Evolutionary conservation across 2,113 vertebrate genomes (phyloP).

Genomic region (Pseudorectes ferrugineus): DNA sequence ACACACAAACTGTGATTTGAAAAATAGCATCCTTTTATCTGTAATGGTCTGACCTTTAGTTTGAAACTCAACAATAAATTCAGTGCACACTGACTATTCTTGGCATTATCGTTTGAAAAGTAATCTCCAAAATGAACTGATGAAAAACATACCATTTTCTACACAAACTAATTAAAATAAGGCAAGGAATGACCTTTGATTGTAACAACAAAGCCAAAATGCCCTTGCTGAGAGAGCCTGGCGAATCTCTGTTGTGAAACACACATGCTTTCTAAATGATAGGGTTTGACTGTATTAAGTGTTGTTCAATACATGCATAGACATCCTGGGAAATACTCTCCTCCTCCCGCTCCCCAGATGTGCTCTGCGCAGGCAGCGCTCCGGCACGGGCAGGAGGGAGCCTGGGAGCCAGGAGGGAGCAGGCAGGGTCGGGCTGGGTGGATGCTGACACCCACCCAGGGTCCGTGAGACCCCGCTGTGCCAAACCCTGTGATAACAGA

Average conservation of each 20-base stretch:
- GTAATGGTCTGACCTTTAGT: slow-evolving; percentile 80
- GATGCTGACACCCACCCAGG: neutral
- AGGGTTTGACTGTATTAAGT: slow-evolving; percentile 42
- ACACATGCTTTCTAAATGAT: slow-evolving; percentile 48
- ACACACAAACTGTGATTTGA: slow-evolving; percentile 73
- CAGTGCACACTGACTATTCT: slow-evolving; percentile 74
- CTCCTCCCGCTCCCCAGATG: neutral
- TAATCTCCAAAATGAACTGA: slow-evolving; percentile 84
- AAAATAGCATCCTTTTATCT: slow-evolving; percentile 84
- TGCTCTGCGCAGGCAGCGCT: neutral
- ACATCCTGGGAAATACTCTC: neutral
- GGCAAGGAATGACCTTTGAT: slow-evolving; percentile 79
- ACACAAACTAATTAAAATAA: slow-evolving; percentile 84
- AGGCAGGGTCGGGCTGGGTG: neutral
- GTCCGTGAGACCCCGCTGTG: neutral
- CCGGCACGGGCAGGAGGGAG: neutral
- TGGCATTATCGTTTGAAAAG: slow-evolving; percentile 82
- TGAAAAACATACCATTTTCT: slow-evolving; percentile 84
- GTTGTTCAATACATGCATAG: neutral
- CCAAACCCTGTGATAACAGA: neutral
- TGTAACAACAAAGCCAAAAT: slow-evolving; percentile 75
- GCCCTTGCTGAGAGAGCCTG: slow-evolving; percentile 74
- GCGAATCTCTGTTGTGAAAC: slow-evolving; percentile 58
- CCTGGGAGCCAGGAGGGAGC: neutral
- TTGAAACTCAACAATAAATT: slow-evolving; percentile 81